Base-by-base conservation (phyloP, 2,888 invertebrate genomes). In the Cylloceria caligata region DNA sequence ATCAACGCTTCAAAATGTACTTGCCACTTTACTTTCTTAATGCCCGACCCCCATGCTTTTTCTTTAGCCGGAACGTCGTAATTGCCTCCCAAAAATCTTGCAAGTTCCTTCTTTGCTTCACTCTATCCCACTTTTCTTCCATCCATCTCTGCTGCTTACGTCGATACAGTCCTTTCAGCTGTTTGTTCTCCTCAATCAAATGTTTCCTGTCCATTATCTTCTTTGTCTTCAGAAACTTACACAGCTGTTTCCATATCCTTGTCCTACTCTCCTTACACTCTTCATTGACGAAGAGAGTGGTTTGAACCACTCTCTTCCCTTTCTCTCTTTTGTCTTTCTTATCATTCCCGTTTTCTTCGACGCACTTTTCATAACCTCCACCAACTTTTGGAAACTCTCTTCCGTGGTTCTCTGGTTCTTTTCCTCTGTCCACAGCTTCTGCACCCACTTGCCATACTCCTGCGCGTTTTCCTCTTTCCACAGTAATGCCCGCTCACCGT, bases 21-120 rank as follows among this genome's bases (percentile, higher is more conserved):
- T 5, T 16, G 27, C 57, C 57, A 57, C 0, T 16, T 27, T 4
- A 57, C 24, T 16, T 57, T 16, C 1, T 27, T n/a, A 9, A 57
- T 57, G 1, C n/a, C 16, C 11, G 9, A 11, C 42, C 69, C 69
- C 13, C 21, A 16, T 9, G 39, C 13, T 11, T 71, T n/a, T 42
- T 57, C 39, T 30, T 9, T 4, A 42, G 24, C 16, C 57, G 24
- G 5, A 57, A 71, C 3, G 2, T 6, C 27, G 57, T 24, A 1
- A 71, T 27, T 11, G 69, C 42, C 16, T n/a, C 27, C 69, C 69
- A 71, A 39, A 39, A 71, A 7, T 42, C 69, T 1, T 27, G 24
- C 13, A 39, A 19, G 4, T 13, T 30, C 1, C n/a, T 27, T 6
- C 39, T 69, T 1, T 55, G 5, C 16, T 55, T n/a, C 3, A 69